These are phyloP conservation scores for Varanus salvator DNA, from an alignment of 2,113 vertebrate genomes.

Conservation along the genomic window DNA sequence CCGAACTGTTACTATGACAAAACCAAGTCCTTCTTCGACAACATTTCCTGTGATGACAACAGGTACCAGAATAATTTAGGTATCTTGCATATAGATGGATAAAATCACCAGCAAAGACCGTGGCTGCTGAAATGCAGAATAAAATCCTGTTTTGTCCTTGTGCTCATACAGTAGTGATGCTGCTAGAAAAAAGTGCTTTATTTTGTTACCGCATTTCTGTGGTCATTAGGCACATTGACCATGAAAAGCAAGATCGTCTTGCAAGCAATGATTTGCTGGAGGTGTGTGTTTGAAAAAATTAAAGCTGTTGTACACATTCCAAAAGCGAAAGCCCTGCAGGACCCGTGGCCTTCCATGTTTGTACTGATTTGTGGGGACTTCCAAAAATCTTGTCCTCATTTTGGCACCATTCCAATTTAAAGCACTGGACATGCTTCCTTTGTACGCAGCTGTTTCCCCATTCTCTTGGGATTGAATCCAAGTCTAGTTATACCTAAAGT, in stretches of 20 bases:
- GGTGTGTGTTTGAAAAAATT: neutral
- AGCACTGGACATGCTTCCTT: neutral
- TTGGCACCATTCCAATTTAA: neutral
- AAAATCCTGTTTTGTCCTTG: neutral
- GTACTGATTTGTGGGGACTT: neutral
- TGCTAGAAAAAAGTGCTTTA: neutral
- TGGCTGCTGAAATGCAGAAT: neutral
- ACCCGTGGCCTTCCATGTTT: neutral
- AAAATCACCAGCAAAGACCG: neutral
- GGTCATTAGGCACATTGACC: neutral
- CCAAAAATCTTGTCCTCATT: neutral
- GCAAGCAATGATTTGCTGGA: neutral
- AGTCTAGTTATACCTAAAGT: too few species aligned
- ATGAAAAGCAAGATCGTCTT: neutral
- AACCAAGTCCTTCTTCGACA: constrained; percentile 99
- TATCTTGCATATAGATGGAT: neutral
- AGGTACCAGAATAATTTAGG: constrained; percentile 78
- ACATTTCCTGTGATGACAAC: constrained; percentile 93
- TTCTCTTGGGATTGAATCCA: neutral
- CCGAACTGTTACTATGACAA: constrained; percentile 96
- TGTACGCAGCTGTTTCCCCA: neutral
- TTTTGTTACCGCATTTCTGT: neutral
- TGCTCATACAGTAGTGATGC: neutral
- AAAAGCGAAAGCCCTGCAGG: neutral
- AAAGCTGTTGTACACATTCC: neutral